Evolutionary conservation across 2,797 vertebrate genomes (phyloP).

Genomic region (Morus bassanus): DNA sequence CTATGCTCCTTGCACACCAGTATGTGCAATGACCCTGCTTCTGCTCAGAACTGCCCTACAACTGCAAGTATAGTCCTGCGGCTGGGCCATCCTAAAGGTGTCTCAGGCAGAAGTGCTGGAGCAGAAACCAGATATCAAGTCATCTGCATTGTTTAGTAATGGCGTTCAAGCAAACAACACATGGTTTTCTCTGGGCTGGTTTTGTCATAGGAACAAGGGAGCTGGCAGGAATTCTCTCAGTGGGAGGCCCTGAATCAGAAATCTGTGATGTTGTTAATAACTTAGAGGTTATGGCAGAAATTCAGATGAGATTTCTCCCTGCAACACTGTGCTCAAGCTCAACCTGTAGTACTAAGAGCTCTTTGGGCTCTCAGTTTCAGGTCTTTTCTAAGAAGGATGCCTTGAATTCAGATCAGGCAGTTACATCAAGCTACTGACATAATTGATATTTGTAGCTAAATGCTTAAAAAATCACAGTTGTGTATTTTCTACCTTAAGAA

Average conservation of each 20-base stretch:
- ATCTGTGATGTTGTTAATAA: neutral
- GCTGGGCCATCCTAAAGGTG: neutral
- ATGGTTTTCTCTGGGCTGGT: neutral
- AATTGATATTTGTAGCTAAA: neutral
- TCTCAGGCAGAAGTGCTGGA: neutral
- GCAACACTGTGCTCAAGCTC: neutral
- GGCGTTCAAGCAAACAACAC: neutral
- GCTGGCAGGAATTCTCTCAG: neutral
- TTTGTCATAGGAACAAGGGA: neutral
- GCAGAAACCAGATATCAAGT: neutral
- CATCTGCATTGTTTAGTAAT: neutral
- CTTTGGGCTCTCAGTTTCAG: neutral
- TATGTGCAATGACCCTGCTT: neutral
- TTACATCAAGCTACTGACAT: neutral
- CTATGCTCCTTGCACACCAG: neutral
- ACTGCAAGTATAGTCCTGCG: accelerated
- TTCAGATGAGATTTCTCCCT: neutral
- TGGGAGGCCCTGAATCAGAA: neutral
- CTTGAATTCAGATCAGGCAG: neutral
- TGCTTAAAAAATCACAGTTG: neutral
- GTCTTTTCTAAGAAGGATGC: neutral
- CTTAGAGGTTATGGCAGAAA: neutral
- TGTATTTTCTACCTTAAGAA: neutral
- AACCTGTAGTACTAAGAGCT: neutral
- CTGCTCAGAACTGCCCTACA: neutral